These are phyloP conservation scores for Garrulus glandarius DNA, from an alignment of 2,797 vertebrate species.

Conservation along the genomic window DNA sequence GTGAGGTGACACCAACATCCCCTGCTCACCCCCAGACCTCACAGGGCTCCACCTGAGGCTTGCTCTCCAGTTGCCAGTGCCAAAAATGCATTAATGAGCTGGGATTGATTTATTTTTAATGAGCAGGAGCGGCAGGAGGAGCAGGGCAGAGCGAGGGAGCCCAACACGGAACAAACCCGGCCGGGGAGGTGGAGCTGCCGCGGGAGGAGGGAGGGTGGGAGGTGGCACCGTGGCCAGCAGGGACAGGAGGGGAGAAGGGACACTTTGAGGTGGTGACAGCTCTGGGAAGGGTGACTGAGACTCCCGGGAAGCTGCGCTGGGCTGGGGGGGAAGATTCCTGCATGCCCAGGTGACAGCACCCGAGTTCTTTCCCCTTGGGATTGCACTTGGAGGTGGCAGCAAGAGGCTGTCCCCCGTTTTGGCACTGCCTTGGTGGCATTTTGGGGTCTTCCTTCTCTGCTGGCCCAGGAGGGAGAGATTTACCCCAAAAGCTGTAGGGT, in stretches of 20 bases:
- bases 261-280: background rate
- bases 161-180: background rate
- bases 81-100: background rate
- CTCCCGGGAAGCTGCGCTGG: background rate
- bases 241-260: background rate
- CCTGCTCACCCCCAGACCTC: background rate
- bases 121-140: background rate
- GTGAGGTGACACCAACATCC: background rate
- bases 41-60: background rate
- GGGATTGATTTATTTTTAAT: background rate
- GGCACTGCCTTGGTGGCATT: background rate
- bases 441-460: background rate
- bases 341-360: background rate
- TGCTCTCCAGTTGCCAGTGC: background rate
- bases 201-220: background rate
- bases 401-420: background rate
- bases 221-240: fast-evolving
- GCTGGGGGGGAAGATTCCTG: fast-evolving
- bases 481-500: background rate
- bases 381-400: background rate
- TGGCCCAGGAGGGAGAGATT: background rate
- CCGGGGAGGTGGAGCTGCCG: background rate
- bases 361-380: background rate
- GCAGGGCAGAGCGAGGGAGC: background rate
- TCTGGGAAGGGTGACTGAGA: background rate